phyloP scores from a whole-genome alignment of 1,140 invertebrate genomes.

The Oryctes rhinoceros region DNA sequence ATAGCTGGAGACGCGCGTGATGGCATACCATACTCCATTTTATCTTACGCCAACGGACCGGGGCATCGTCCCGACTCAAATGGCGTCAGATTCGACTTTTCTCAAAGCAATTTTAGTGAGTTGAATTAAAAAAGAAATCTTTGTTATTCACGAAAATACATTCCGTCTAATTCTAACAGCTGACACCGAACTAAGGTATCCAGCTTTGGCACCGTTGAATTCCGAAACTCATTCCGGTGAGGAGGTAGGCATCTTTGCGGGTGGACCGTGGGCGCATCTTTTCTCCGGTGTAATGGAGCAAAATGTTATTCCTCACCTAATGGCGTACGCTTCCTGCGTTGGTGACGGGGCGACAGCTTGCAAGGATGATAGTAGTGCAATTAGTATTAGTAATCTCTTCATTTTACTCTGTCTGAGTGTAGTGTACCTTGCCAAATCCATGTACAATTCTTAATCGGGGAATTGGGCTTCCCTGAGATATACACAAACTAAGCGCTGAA shows the following conservation, averaged over 20 bases:
- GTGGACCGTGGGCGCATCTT: conserved; percentile 71
- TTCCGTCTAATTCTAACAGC: conserved; percentile 47
- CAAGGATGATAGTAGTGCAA: background rate
- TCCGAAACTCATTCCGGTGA: conserved; percentile 69
- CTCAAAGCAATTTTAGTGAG: conserved; percentile 39
- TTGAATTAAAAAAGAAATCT: background rate
- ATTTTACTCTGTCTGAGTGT: background rate
- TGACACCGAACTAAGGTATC: conserved; percentile 52
- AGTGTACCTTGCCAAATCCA: background rate
- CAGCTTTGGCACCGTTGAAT: conserved; percentile 62
- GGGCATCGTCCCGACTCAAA: conserved; percentile 62
- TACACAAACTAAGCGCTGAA: no score
- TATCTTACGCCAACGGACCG: conserved; percentile 80
- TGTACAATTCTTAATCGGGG: background rate
- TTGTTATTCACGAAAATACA: background rate
- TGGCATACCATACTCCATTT: conserved; percentile 72
- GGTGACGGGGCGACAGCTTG: conserved; percentile 63
- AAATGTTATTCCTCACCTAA: conserved; percentile 73
- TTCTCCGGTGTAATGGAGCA: conserved; percentile 74
- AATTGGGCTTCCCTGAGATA: no score
- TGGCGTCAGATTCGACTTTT: conserved; percentile 54
- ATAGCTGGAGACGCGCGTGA: conserved; percentile 62
- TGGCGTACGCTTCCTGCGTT: conserved; percentile 72
- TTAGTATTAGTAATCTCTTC: background rate
- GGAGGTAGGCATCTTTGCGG: conserved; percentile 69